phyloP scores from a whole-genome alignment of 2,113 vertebrate species.

The Grus americana region DNA sequence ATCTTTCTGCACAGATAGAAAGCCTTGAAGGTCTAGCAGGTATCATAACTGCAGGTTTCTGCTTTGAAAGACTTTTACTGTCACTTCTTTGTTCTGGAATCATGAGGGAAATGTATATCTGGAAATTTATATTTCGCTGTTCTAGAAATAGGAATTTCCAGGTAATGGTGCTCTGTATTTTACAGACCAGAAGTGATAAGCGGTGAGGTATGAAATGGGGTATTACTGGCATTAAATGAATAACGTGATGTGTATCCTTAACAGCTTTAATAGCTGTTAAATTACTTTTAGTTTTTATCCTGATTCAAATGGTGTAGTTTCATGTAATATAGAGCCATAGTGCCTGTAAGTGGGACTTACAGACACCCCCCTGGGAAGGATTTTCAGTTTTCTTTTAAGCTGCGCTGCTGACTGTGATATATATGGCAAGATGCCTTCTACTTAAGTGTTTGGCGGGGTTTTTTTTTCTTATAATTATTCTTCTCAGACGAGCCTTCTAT shows the following conservation, averaged over 20 bases:
- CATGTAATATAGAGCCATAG: background rate
- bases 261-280: background rate
- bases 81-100: background rate
- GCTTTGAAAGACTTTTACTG: background rate
- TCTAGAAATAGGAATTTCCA: background rate
- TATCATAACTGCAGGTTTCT: background rate
- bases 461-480: background rate
- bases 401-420: background rate
- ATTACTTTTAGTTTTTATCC: background rate
- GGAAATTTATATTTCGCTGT: background rate
- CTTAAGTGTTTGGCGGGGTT: background rate
- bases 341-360: background rate
- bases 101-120: accelerated
- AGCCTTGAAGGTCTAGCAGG: background rate
- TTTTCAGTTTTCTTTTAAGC: background rate
- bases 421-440: background rate
- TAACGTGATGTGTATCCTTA: background rate
- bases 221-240: background rate
- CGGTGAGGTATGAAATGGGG: background rate
- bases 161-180: background rate
- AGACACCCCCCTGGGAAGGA: background rate
- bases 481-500: background rate
- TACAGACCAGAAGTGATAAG: background rate
- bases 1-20: background rate
- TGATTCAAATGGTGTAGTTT: background rate